Base-by-base conservation (phyloP, 2,113 vertebrate genomes). In the Nothocercus nigrocapillus region DNA sequence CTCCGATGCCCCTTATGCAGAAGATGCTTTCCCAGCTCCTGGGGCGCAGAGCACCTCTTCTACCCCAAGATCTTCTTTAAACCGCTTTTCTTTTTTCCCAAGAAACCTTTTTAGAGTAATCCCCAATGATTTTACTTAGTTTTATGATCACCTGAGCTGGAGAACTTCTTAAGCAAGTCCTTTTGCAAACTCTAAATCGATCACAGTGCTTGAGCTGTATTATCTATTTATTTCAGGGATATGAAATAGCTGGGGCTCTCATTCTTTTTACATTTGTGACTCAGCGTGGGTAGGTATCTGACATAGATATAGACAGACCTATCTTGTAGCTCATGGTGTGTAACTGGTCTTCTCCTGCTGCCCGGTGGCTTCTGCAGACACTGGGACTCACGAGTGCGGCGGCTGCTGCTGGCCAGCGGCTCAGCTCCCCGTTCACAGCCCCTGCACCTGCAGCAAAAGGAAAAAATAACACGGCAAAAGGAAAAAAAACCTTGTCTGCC, bases 141-240 rank as follows among this genome's bases (percentile, higher is more conserved):
- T 94, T 91, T 96, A 85, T 85, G n/a, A 81, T 80, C 82, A 56
- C 11, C 21, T 82, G 72, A 59, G 19, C 79, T 93, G 75, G 72
- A 91, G 87, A 95, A 85, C 68, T 84, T 89, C 91, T 77, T 84
- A 82, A 92, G 92, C 81, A 90, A 81, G 11, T 86, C 49, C 53
- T 76, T 90, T 85, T 82, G 68, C 84, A 97, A 92, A 32, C 53
- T 51, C 47, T 3, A 36, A 63, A 79, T 82, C 85, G 44, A 7
- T 70, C 78, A 34, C 28, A 75, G 38, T 49, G 19, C 64, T 78
- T 79, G 61, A 63, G 73, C 15, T 3, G 0, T 54, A 81, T 58
- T 9, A 16, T 72, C 62, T 94, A 11, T 92, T 74, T 90, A 36
- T 78, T 94, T 79, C 53, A n/a, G 34, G 44, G 36, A 69, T 70